Base-by-base conservation (phyloP, 64 coral and sea anemone genomes). In the Anthopleura sola region DNA sequence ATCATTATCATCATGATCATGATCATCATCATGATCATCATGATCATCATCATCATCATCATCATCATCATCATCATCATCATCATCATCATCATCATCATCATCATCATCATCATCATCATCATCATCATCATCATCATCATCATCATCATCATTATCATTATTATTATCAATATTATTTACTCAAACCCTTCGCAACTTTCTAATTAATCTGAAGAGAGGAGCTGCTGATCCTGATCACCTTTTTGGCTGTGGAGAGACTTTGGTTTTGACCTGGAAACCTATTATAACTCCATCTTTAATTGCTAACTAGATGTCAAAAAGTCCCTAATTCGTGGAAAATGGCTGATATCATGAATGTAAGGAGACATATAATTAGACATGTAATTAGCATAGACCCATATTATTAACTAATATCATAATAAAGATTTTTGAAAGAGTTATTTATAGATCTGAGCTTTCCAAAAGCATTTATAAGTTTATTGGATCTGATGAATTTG, bases 231-330 rank as follows among this genome's bases (percentile, higher is more conserved):
- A 82, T 77, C 88, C 88, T 16, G 82, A 85, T 26, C 56, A 76
- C 88, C 88, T 0, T 90, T 77, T 37, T 85, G 88, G 74, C 15
- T 90, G 23, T 85, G 88, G 88, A 83, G 82, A 60, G 82, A 90
- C 74, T 90, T 76, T 78, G 88, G 62, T 23, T 49, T 85, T 62
- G 33, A 90, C 46, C 88, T 90, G 76, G 82, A n/a, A 82, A 55
- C 82, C 88, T 58, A 51, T 82, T 29, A 15, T 88, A 53, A 88
- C 86, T 31, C 51, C 21, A 20, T 88, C 50, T 86, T 86, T 53
- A 86, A 86, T 38, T 49, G 51, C 36, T 88, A 53, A 6, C 53
- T 88, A 21, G 47, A 68, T 36, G 80, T 36, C 87, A 88, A 37
- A 60, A 7, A 49, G 77, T 88, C 48, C 78, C 78, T 66, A 12